These are phyloP conservation scores for Molorchus minor DNA, from an alignment of 2,888 invertebrate genomes.

Conservation along the genomic window DNA sequence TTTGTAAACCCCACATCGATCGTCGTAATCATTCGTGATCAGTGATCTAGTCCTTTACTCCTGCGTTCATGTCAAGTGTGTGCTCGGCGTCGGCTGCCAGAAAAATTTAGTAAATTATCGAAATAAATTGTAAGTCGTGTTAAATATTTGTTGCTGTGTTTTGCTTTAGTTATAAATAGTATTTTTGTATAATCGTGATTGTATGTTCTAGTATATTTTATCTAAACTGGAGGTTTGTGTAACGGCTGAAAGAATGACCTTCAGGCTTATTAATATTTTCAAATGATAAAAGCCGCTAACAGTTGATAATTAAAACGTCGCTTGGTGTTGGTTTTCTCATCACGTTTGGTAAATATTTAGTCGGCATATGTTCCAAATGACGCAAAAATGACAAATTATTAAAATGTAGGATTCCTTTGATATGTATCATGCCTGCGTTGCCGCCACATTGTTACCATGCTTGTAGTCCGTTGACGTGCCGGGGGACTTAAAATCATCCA, in stretches of 20 bases:
- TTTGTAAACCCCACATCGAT: constrained; percentile 61
- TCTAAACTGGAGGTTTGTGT: constrained; percentile 11
- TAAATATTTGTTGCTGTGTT: constrained; percentile 35
- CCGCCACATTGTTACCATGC: constrained; percentile 4
- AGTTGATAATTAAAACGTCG: constrained; percentile 18
- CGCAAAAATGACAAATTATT: constrained; percentile 15
- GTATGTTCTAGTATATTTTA: constrained; percentile 12
- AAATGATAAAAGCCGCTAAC: constrained; percentile 27
- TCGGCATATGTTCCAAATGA: constrained; percentile 9
- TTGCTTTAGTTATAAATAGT: constrained; percentile 31
- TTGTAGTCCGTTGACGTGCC: constrained; percentile 1
- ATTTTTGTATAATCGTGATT: constrained; percentile 8
- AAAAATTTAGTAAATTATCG: constrained; percentile 53
- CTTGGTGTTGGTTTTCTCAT: constrained; percentile 13
- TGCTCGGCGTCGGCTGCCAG: constrained; percentile 54
- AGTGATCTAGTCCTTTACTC: constrained; percentile 54
- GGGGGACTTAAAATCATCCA: background rate
- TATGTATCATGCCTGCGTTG: constrained; percentile 41
- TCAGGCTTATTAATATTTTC: constrained; percentile 40
- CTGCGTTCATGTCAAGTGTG: constrained; percentile 52
- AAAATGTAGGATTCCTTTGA: constrained; percentile 40
- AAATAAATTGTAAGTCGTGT: constrained; percentile 57
- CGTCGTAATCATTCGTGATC: constrained; percentile 58
- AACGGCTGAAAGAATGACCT: constrained; percentile 46
- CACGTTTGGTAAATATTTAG: constrained; percentile 20